Evolutionary conservation across 2,113 vertebrate species (phyloP).

Genomic region (Butorides virescens): DNA sequence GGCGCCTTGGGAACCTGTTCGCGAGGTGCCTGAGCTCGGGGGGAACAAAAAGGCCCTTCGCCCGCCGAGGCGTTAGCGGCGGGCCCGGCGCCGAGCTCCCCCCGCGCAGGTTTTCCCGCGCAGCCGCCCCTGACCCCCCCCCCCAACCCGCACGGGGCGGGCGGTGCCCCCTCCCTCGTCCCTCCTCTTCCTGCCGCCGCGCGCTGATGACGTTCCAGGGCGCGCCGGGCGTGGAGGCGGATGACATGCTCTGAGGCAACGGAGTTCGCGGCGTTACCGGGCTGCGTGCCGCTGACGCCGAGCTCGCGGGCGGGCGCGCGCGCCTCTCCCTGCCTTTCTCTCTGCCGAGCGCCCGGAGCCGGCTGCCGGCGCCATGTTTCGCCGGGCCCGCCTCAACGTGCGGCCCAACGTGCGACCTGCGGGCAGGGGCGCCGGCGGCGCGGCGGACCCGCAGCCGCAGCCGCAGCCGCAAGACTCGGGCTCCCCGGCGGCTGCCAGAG

Average conservation of each 20-base stretch:
- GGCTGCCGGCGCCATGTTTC: conserved; percentile 78
- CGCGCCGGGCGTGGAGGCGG: not conserved
- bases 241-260: not conserved
- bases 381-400: conserved; percentile 86
- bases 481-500: not conserved
- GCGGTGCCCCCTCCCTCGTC: too few species aligned
- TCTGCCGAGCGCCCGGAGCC: not conserved
- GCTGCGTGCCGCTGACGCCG: not conserved
- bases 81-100: too few species aligned
- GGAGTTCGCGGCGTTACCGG: not conserved
- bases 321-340: too few species aligned
- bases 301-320: not conserved
- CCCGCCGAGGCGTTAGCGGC: too few species aligned
- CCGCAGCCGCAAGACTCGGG: not conserved
- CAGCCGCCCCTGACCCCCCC: too few species aligned
- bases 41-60: too few species aligned
- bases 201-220: not conserved
- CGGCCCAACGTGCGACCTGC: conserved; percentile 84
- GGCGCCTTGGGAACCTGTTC: too few species aligned
- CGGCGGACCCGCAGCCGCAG: not conserved
- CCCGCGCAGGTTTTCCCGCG: too few species aligned
- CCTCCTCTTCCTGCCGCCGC: not conserved
- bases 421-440: not conserved
- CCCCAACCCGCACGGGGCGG: too few species aligned
- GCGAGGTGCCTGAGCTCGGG: too few species aligned